Evolutionary conservation across 2,888 invertebrate genomes (phyloP), one percentile per base, ranked within the genome.

Genomic region (Hypomecis atomaria): DNA sequence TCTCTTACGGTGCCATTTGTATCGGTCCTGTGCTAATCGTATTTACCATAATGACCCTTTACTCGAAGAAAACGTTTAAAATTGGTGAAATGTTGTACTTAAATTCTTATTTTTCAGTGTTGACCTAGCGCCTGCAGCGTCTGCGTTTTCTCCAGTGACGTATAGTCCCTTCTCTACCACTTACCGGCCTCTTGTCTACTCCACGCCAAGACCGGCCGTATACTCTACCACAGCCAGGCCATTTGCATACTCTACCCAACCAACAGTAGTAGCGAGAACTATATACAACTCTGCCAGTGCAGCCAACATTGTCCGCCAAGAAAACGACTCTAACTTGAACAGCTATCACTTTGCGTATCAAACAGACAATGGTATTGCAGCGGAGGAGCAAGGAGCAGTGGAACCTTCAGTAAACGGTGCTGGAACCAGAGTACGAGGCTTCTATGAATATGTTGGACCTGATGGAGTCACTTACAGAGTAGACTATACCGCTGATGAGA

Each of bases 381-480:
- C 94, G 7, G 95, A 94, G 74, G 95, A 95, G 78, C 83, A 87
- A 7, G 96, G 96, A 23, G 91, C 89, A 74, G 90, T 95, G 23
- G 94, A 94, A 72, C 88, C 75, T 3, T 89, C 93, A 0, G 78
- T 70, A 0, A 92, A 92, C 13, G 92, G 90, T 1, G 94, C 94
- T 66, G 94, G 94, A 1, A 93, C 95, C 53, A 93, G 93, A 60
- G 94, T 95, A 0, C 92, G 89, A 61, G 96, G 96, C 4, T 95
- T 94, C 78, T 96, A 94, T 78, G 94, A 95, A 73, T 96, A 95
- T 78, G 94, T 95, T 0, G 95, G 95, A 0, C 94, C 94, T 56
- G 94, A 95, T 76, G 94, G 94, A 60, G 78, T 89, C 2, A 91
- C 91, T 45, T 94, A 94, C 78, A 86, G 93, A 59, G 92, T 95